Conservation (phyloP, 2,888 invertebrate species). For the Dryobotodes eremita region DNA sequence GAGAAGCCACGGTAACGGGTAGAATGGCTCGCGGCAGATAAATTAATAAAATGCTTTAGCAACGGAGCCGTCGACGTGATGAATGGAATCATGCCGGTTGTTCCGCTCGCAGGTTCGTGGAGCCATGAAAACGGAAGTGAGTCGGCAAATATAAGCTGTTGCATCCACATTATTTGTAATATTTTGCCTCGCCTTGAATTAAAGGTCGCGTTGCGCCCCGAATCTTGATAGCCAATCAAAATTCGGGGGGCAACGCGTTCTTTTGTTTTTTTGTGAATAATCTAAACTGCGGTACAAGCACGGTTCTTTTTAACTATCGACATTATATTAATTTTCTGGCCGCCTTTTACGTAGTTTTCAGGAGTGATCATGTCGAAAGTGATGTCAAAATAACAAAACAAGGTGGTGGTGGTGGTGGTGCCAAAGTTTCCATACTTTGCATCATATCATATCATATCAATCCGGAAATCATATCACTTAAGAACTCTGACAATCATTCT, state of each 20-base stretch:
- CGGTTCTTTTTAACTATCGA: neutral
- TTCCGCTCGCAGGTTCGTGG: conserved; percentile 64
- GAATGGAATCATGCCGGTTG: conserved; percentile 74
- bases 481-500: neutral
- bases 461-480: no score
- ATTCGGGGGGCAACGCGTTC: no score
- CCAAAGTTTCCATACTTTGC: neutral
- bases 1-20: conserved; percentile 41
- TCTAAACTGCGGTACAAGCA: neutral
- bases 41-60: conserved; percentile 74
- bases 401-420: neutral
- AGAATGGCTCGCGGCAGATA: conserved; percentile 60
- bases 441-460: no score
- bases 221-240: neutral
- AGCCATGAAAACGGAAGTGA: conserved; percentile 58
- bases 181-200: neutral
- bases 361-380: neutral
- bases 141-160: neutral
- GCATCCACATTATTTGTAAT: no score
- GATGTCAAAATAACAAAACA: neutral
- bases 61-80: conserved; percentile 66
- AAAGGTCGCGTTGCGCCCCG: neutral
- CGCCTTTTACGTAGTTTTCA: neutral
- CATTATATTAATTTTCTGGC: neutral
- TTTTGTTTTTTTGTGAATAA: neutral